Evolutionary conservation across 2,113 vertebrate genomes (phyloP), one percentile per base, ranked within the genome.

Genomic region (Oncorhynchus gorbuscha): DNA sequence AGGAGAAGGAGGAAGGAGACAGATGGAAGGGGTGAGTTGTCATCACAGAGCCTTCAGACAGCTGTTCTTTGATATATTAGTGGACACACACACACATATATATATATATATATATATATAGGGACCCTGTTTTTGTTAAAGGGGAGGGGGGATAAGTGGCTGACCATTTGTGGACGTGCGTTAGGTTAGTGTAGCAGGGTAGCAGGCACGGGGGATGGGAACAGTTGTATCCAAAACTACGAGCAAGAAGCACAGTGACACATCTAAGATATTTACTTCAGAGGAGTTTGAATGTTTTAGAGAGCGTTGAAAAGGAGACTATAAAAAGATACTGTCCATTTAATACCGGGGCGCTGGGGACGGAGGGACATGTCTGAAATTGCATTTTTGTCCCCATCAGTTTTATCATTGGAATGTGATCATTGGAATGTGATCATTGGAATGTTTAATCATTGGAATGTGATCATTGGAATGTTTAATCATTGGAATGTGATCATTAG

Each of bases 51-150:
- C 91, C 87, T 90, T 86, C 83, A 90, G 89, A 93, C 93, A 94
- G 93, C 93, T 94, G 93, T 89, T 93, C 92, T 92, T 93, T 94
- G 92, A 94, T 94, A 94, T 94, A 93, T 94, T 94, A 93, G 92
- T 90, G 93, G 89, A 93, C 90, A 94, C 91, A 94, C 93, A 92
- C 93, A 90, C 91, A 88, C 90, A 92, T 90, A 88, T 89, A 89
- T 88, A 93, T 85, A 93, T 92, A 92, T 92, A 90, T 90, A 88
- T 89, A 92, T 8, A 39, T 45, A 45, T 45, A 45, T 11, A 45
- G 39, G 39, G 9, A 45, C 39, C 39, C 39, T 45, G 39, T 45
- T 92, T 89, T 84, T 85, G 88, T 89, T 76, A 87, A 85, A 20
- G 84, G 80, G 81, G 83, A 82, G 83, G 72, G 39, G 80, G 81